Base-by-base conservation (phyloP, 2,888 invertebrate species). In the Autographa pulchrina region DNA sequence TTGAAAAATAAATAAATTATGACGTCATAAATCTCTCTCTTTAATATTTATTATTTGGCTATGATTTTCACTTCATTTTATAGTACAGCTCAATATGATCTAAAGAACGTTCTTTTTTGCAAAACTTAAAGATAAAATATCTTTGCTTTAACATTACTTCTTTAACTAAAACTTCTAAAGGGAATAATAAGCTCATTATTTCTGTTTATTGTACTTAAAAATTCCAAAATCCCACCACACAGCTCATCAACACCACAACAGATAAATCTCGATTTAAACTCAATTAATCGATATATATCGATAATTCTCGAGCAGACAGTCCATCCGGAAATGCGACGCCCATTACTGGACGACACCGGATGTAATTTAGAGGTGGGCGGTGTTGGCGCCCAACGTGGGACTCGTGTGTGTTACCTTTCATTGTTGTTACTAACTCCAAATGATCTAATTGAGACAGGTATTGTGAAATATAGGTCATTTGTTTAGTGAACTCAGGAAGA, bases 271-370 rank as follows among this genome's bases (percentile, higher is more conserved):
- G 62, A 64, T 75, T 65, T 72, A 70, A 83, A 88, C 83, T 87
- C 85, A 84, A 89, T 90, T 89, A 90, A 87, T 86, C 76, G 78
- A 74, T 56, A n/a, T 71, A 85, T 25, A 25, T 25, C 25, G 25
- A 25, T 88, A 86, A 87, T 85, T 85, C 82, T 74, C 80, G 82
- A 80, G 80, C 71, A 72, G 72, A 69, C 70, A 61, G 48, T 54
- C 69, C 68, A 78, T 64, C 67, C 80, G 88, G 88, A 89, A 88
- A 86, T 83, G 78, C 59, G 79, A 74, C 68, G 70, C 72, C 88
- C 84, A 90, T 91, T 90, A 88, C 86, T 85, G 78, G 78, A 84
- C 88, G 85, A 86, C 86, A 86, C 84, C 85, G 89, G 89, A 90
- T 89, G 88, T 90, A 88, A 91, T 91, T 92, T 90, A 90, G 85